Percentiles rank a stretch among this genome's conserved stretches.
Conservation (phyloP, 1,140 invertebrate genomes). For the Drosophila insularis region DNA sequence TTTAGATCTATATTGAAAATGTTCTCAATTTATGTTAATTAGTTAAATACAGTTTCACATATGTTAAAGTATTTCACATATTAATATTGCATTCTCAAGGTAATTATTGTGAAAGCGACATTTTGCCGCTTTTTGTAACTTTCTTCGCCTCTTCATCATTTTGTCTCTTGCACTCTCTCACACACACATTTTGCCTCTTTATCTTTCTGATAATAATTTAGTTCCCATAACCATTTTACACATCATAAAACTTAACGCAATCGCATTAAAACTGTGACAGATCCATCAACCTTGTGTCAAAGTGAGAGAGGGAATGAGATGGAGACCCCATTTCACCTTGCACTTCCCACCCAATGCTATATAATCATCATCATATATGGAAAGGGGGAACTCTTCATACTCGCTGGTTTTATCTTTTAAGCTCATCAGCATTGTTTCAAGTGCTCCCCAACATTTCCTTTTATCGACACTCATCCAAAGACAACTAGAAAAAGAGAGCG, state of each 20-base stretch:
- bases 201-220: conserved; percentile 30
- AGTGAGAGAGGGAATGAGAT: not conserved
- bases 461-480: conserved; percentile 44
- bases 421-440: conserved; percentile 75
- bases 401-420: conserved; percentile 76
- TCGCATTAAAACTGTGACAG: conserved; percentile 79
- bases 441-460: conserved; percentile 58
- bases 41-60: conserved; percentile 41
- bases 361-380: conserved; percentile 21
- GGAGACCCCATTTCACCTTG: conserved; percentile 2
- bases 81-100: conserved; percentile 31
- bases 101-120: conserved; percentile 79
- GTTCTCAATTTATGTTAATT: conserved; percentile 69
- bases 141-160: conserved; percentile 52
- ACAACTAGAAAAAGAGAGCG: conserved; percentile 8
- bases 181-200: not conserved
- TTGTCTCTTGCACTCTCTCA: not conserved
- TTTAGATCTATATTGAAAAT: conserved; percentile 17
- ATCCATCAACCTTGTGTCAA: conserved; percentile 74
- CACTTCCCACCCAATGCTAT: conserved; percentile 7
- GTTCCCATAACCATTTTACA: conserved; percentile 73
- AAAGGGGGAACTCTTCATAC: conserved; percentile 21
- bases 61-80: conserved; percentile 20
- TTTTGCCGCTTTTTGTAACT: conserved; percentile 46
- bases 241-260: conserved; percentile 78